phyloP scores from a whole-genome alignment of 1,140 invertebrate genomes.

The Caenorhabditis elegans region WBcel235 BX284604.4:3565001-3565500 shows the following conservation, averaged over 20 bases:
- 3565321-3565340: background rate
- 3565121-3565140: no score
- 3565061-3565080: no score
- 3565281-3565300: background rate
- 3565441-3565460: background rate
- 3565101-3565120: no score
- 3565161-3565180: no score
- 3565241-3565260: background rate
- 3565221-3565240: background rate
- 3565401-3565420: slow-evolving; percentile 1
- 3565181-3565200: no score
- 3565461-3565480: slow-evolving; percentile 10
- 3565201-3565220: no score
- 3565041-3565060: no score
- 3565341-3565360: background rate
- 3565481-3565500: background rate
- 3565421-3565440: background rate
- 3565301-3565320: background rate
- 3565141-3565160: no score
- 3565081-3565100: no score
- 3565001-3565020: no score
- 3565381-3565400: background rate
- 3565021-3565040: no score
- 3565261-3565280: background rate
- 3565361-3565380: background rate